Conservation (phyloP, 2,113 vertebrate species). For the Sarotherodon lohbergeri region DNA sequence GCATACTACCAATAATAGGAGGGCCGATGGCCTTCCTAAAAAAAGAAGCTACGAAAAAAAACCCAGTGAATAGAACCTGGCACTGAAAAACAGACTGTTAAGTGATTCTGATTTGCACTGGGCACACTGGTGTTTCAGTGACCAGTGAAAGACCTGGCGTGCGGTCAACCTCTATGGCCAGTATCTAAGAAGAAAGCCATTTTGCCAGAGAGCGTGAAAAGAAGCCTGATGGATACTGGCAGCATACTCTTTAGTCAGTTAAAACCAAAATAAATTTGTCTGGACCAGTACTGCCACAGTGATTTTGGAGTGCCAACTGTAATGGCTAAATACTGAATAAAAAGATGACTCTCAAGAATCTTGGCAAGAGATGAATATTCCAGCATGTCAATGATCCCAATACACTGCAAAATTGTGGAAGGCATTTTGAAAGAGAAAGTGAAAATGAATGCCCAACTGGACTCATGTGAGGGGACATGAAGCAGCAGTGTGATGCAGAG, state of each 20-base stretch:
- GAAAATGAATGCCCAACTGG: background rate
- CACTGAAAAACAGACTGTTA: background rate
- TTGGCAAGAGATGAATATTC: background rate
- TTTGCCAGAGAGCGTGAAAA: background rate
- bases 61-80: background rate
- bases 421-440: background rate
- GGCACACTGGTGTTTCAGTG: background rate
- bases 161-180: background rate
- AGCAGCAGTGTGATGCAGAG: background rate
- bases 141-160: background rate
- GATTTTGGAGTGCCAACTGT: background rate
- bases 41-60: fast-evolving
- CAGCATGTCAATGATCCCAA: background rate
- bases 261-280: background rate
- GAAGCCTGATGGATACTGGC: background rate
- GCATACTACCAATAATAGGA: background rate
- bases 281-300: background rate
- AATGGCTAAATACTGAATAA: background rate
- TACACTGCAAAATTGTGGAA: background rate
- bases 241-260: background rate
- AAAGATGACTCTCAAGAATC: background rate
- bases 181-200: background rate
- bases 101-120: background rate
- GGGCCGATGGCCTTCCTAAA: background rate
- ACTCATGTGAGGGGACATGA: background rate